Base-by-base conservation (phyloP, 2,113 vertebrate genomes). In the Epinephelus fuscoguttatus region DNA sequence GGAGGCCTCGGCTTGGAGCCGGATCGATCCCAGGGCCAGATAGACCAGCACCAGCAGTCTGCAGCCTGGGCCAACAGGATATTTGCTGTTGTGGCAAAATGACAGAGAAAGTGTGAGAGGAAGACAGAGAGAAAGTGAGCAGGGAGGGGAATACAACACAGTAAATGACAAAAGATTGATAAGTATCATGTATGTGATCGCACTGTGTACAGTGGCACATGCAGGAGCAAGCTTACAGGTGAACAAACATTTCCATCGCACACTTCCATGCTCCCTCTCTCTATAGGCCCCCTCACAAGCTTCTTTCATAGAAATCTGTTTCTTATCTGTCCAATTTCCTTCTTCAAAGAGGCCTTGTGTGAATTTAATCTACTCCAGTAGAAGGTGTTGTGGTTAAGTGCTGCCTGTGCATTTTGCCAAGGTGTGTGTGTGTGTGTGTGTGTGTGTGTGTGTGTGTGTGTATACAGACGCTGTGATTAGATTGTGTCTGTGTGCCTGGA, bases 1-100 rank as follows among this genome's bases (percentile, higher is more conserved):
- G 95, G 96, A 96, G 96, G 94, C 93, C 96, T 95, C 95, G 89
- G 96, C 94, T 95, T 94, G 95, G 94, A 96, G 95, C 95, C 92
- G 94, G 93, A 96, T 95, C 96, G 97, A 98, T 98, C 84, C 91
- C 92, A 90, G 93, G 87, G 92, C 93, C 95, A 97, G 98, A 99
- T 98, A 98, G 77, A 93, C 86, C 89, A 87, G 90, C 87, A 88
- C 78, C 70, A 81, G 86, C 90, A 88, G 91, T 85, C 88, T 89
- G 82, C 86, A 79, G 82, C 74, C 94, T 81, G 90, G 91, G 92
- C 95, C 96, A 96, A 97, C 97, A 98, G 98, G 97, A 99, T 99
- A 98, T 99, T 99, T 98, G 97, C 97, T 98, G 97, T 95, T 96
- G 93, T 96, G 94, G 95, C 94, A 96, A 96, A 95, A 96, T 95